A percentile compares a stretch with the other conserved stretches of the same genome.
Conservation (phyloP, 2,797 vertebrate genomes). For the Tokudaia tokunoshimensis region DNA sequence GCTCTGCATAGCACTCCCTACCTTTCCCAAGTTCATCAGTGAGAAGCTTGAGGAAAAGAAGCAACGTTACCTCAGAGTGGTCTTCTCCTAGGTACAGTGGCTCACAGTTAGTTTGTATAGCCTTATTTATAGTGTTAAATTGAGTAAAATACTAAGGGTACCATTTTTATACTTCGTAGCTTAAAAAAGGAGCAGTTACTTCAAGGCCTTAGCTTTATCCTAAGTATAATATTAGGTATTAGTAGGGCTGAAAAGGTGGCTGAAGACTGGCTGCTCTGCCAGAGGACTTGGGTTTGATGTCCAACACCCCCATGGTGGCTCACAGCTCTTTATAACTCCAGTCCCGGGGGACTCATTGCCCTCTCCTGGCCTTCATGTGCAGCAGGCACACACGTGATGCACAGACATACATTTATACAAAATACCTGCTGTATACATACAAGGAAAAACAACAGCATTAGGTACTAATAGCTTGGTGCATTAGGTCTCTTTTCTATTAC, state of each 20-base stretch:
- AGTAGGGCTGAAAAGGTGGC: not conserved
- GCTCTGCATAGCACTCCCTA: not conserved
- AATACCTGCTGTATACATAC: not conserved
- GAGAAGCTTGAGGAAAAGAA: conserved; percentile 13
- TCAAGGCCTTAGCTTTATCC: conserved; percentile 35
- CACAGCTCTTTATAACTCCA: not conserved
- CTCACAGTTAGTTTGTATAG: not conserved
- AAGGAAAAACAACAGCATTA: not conserved
- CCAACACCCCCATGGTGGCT: not conserved
- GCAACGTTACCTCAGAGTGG: not conserved
- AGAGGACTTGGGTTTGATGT: not conserved
- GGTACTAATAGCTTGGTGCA: not conserved
- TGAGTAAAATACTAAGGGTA: conserved; percentile 34
- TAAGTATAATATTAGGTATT: not conserved
- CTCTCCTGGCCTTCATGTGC: not conserved
- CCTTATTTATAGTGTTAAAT: not conserved
- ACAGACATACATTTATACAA: not conserved
- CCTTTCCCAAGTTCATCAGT: not conserved
- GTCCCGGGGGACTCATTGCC: not conserved
- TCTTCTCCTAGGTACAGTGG: conserved; percentile 6
- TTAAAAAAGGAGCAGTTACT: conserved; percentile 34
- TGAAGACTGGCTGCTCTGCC: not conserved
- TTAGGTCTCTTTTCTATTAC: not conserved
- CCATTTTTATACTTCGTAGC: not conserved
- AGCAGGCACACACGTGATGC: not conserved